Base-by-base conservation (phyloP, 2,888 invertebrate genomes). In the Pogonocherus hispidulus region DNA sequence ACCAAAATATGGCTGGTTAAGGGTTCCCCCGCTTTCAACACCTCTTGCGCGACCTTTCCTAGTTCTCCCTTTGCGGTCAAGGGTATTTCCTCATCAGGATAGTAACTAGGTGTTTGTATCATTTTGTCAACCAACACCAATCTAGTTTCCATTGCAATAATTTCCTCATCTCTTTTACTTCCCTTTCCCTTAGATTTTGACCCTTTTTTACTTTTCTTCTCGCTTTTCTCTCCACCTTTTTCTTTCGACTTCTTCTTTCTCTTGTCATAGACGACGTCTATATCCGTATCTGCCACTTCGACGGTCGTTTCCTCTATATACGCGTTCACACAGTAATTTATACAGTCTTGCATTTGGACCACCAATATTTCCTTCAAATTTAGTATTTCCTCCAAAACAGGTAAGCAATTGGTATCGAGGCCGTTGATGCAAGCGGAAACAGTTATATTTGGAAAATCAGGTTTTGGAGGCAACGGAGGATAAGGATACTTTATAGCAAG, bases 21-120 rank as follows among this genome's bases (percentile, higher is more conserved):
- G 5, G 74, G 66, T 56, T 88, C 85, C 3, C 91, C 91, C 65
- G 85, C 80, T 67, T 84, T 85, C 18, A 92, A 81, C 35, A 86
- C 79, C 78, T 90, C 88, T 71, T 89, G 88, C 1, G 87, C 87
- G 78, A 88, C 86, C 81, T 86, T 87, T 0, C 92, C 91, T 44
- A 90, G 81, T 57, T 86, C 86, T 3, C 90, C 91, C 47, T 87
- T 73, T 23, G 80, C 56, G 2, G 89, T 88, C 32, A 91, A 80
- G 0, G 79, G 71, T n/a, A 88, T 85, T 73, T 89, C 88, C 79
- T 90, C 89, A 77, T 87, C 87, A 0, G 91, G 91, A 72, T 89
- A 87, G 2, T 86, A 84, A 79, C 87, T 88, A 19, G 91, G 90
- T 11, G 91, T 91, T 84, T 91, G 91, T 0, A 88, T 88, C 77